A percentile compares a stretch with the other conserved stretches of the same genome.
These are phyloP conservation scores for Pollachius pollachius DNA, from an alignment of 2,113 vertebrate genomes.

Conservation along the genomic window DNA sequence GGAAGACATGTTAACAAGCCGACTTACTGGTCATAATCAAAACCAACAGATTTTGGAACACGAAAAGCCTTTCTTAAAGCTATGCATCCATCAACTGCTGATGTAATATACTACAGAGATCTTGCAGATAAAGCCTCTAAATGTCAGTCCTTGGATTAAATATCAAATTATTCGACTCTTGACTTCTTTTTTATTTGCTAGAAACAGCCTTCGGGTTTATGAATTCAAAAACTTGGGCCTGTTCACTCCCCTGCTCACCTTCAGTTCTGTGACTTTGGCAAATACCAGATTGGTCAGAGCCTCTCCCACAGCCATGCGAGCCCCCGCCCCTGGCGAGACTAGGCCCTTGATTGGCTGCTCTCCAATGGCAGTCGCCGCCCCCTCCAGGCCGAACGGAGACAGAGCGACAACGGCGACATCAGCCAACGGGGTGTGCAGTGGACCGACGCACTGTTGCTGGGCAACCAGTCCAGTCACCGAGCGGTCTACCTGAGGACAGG, in stretches of 20 bases:
- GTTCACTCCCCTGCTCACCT: slow-evolving; percentile 50
- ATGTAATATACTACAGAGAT: too few species aligned
- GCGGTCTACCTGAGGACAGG: slow-evolving; percentile 82
- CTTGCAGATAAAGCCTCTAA: too few species aligned
- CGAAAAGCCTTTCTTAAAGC: too few species aligned
- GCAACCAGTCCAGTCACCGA: slow-evolving; percentile 91
- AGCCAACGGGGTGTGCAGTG: slow-evolving; percentile 89
- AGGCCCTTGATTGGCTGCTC: slow-evolving; percentile 93
- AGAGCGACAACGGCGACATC: slow-evolving; percentile 88
- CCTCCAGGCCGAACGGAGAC: slow-evolving; percentile 79
- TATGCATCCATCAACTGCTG: neutral
- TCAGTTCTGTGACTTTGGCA: slow-evolving; percentile 81
- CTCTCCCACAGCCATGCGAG: slow-evolving; percentile 86
- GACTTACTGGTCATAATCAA: neutral
- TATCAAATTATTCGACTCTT: too few species aligned
- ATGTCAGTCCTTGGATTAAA: too few species aligned
- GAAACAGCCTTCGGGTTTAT: too few species aligned
- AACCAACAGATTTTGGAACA: neutral
- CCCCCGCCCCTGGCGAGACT: slow-evolving; percentile 78
- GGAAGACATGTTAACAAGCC: neutral
- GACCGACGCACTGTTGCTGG: slow-evolving; percentile 93
- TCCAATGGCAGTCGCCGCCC: slow-evolving; percentile 86
- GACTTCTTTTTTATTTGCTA: too few species aligned
- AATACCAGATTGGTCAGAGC: slow-evolving; percentile 92
- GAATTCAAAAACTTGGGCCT: too few species aligned